Percentiles rank a stretch among this genome's conserved stretches.
Conservation (phyloP, 2,113 vertebrate genomes). For the Nipponia nippon region DNA sequence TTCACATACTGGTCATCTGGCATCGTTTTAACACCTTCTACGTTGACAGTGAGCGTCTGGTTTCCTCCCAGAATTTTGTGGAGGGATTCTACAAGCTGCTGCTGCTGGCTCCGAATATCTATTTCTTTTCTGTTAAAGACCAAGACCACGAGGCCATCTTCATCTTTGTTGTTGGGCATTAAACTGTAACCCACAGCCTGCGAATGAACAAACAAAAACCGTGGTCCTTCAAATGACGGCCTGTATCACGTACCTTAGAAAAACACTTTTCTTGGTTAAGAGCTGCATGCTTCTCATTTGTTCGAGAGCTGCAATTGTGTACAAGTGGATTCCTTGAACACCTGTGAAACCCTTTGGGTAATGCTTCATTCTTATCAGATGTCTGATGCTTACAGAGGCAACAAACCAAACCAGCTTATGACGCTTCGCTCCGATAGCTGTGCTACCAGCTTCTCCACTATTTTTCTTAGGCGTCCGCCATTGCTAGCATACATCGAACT, state of each 20-base stretch:
- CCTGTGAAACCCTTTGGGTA: neutral
- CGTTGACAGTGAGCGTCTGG: slow-evolving; percentile 89
- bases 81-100: slow-evolving; percentile 93
- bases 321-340: neutral
- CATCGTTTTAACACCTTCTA: slow-evolving; percentile 91
- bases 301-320: neutral
- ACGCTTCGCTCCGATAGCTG: fast-evolving
- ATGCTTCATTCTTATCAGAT: neutral
- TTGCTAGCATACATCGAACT: neutral
- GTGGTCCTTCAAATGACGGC: neutral
- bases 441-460: neutral
- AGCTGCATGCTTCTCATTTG: neutral
- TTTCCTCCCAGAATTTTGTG: slow-evolving; percentile 91
- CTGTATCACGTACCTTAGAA: neutral
- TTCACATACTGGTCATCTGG: slow-evolving; percentile 91
- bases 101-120: slow-evolving; percentile 90
- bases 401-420: neutral
- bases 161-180: slow-evolving; percentile 90
- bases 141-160: slow-evolving; percentile 91
- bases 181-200: slow-evolving; percentile 96
- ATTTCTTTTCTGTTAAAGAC: slow-evolving; percentile 89
- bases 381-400: neutral
- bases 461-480: neutral
- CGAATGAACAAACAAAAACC: neutral
- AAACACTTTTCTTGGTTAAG: neutral